phyloP scores from a whole-genome alignment of 2,888 invertebrate species.

The Clostera curtula region DNA sequence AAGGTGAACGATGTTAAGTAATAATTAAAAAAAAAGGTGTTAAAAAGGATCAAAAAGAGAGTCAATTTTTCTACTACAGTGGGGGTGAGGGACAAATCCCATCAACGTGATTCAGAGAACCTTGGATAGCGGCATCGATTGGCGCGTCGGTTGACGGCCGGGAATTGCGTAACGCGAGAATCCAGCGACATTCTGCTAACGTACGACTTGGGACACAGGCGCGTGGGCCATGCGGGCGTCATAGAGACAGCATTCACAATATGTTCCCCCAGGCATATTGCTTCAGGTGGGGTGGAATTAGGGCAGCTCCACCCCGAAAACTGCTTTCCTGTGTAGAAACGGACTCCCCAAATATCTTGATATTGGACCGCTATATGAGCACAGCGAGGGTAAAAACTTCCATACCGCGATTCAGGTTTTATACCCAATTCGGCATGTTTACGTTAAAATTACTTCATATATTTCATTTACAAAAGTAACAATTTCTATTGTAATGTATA shows the following conservation, averaged over 20 bases:
- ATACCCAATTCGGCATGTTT: neutral
- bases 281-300: conserved; percentile 23
- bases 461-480: neutral
- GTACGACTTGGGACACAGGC: conserved; percentile 2
- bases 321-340: conserved; percentile 50
- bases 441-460: neutral
- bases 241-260: conserved; percentile 10
- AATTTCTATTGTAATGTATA: too few species aligned
- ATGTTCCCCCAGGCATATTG: conserved; percentile 16
- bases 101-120: conserved; percentile 17
- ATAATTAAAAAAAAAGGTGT: neutral
- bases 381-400: conserved; percentile 14
- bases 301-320: conserved; percentile 35
- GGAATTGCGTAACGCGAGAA: conserved; percentile 1
- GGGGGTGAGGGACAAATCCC: conserved; percentile 25
- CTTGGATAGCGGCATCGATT: conserved; percentile 13
- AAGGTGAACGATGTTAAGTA: neutral
- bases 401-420: conserved; percentile 29
- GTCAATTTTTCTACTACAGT: conserved; percentile 51
- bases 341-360: conserved; percentile 29
- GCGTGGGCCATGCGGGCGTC: neutral
- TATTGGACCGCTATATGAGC: conserved; percentile 7
- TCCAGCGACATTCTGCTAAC: too few species aligned
- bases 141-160: conserved; percentile 7
- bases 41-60: conserved; percentile 26